Evolutionary conservation across 2,113 vertebrate species (phyloP), one percentile per base, ranked within the genome.

Genomic region (Saguinus imperator): DNA sequence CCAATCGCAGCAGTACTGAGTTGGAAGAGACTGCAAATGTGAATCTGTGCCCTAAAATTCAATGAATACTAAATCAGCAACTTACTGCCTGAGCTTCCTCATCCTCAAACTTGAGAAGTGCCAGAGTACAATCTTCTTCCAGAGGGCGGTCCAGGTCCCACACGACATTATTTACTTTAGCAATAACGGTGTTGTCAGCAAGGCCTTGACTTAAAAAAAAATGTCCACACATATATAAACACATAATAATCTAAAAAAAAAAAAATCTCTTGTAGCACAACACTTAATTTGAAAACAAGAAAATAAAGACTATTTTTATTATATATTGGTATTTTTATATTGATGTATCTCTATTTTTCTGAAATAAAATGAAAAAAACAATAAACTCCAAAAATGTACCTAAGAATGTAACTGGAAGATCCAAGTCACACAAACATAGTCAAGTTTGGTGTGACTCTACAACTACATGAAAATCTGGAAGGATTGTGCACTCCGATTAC

Each of bases 91-190:
- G 99, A 80, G 99, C 99, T 76, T 99, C 99, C 80, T 99, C 99
- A 73, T 99, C 99, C 66, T 99, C 99, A 98, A 99, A 99, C 96
- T 99, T 99, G 75, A 99, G 99, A 95, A 99, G 98, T 97, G 99
- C 98, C 92, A 99, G 97, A 88, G 98, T 99, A 97, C 99, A 99
- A 89, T 99, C 99, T 37, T 98, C 98, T 93, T 99, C 99, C 97
- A 99, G 97, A 40, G 99, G 99, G 92, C 99, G 98, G 97, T 99
- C 99, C 80, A 99, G 98, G 98, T 99, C 99, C 99, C 99, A 99
- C 91, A 99, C 99, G 14, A 50, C 76, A 81, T 99, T 98, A 98
- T 99, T 99, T 95, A 99, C 99, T 98, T 99, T 99, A 32, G 99
- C 99, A 95, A 99, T 98, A 95, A 99, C 99, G 0, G 99, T 99